Evolutionary conservation across 2,113 vertebrate species (phyloP).

Genomic region (Peromyscus californicus): DNA sequence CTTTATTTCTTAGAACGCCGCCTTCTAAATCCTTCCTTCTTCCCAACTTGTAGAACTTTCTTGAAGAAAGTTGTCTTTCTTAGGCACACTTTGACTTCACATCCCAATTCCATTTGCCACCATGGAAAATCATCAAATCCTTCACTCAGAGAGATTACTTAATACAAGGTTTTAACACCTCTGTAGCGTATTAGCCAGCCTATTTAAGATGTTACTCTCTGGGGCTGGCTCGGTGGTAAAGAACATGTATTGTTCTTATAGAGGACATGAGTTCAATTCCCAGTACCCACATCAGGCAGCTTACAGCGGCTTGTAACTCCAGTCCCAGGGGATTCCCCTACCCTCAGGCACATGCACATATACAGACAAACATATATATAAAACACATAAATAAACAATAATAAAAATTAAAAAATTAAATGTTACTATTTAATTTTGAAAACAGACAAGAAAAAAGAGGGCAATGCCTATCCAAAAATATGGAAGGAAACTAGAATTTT

Average conservation of each 20-base stretch:
- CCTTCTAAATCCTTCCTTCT: not conserved
- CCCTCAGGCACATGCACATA: not conserved
- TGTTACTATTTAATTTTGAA: slow-evolving; percentile 14
- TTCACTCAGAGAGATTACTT: not conserved
- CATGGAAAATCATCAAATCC: not conserved
- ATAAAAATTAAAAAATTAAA: not conserved
- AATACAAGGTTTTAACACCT: not conserved
- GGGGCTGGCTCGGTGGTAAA: not conserved
- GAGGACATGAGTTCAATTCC: not conserved
- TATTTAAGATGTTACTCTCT: not conserved
- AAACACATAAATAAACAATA: not conserved
- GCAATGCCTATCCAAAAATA: not conserved
- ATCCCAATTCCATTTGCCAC: not conserved
- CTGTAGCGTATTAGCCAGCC: not conserved
- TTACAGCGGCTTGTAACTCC: not conserved
- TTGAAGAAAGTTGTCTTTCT: not conserved
- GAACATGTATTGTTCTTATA: not conserved
- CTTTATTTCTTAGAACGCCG: not conserved
- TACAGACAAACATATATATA: not conserved
- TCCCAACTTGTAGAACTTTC: not conserved
- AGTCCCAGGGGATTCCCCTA: not conserved
- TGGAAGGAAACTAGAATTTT: not conserved
- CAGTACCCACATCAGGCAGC: not conserved
- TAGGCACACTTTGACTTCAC: not conserved
- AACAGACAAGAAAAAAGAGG: not conserved